Percentiles rank a stretch among this genome's conserved stretches.
Evolutionary conservation across 2,797 vertebrate genomes (phyloP).

Genomic region (Falco biarmicus): DNA sequence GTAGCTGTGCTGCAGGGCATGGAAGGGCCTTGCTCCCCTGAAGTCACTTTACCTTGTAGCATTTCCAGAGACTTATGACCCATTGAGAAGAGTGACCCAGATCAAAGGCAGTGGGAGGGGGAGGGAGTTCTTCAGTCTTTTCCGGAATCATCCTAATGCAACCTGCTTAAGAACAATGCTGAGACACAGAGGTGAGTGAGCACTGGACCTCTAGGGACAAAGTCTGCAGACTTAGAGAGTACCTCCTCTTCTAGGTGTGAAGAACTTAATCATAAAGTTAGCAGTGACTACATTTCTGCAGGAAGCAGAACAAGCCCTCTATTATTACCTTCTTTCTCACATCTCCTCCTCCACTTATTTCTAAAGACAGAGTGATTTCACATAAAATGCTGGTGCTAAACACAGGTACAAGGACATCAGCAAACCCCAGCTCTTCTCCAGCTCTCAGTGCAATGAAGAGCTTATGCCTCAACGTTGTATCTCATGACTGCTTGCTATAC

Average conservation of each 20-base stretch:
- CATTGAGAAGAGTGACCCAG: not conserved
- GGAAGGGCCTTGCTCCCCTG: not conserved
- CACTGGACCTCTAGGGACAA: not conserved
- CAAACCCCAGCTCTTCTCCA: not conserved
- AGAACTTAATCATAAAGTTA: not conserved
- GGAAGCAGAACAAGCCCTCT: not conserved
- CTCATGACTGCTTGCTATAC: not conserved
- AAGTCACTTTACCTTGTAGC: conserved; percentile 29
- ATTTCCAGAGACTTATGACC: not conserved
- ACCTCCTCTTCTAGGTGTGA: not conserved
- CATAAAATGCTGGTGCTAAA: not conserved
- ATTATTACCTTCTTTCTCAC: not conserved
- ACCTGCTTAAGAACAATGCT: not conserved
- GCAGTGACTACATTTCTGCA: not conserved
- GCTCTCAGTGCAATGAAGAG: not conserved
- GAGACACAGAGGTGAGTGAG: not conserved
- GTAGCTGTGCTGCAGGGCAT: not conserved
- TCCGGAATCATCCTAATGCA: not conserved
- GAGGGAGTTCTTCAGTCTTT: not conserved
- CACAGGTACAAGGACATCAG: not conserved
- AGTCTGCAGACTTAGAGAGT: not conserved
- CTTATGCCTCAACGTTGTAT: not conserved
- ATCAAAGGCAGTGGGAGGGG: not conserved
- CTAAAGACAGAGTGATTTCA: not conserved
- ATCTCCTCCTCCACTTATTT: not conserved